These are phyloP conservation scores for Caradrina clavipalpis DNA, from an alignment of 2,888 invertebrate species.

Conservation along the genomic window DNA sequence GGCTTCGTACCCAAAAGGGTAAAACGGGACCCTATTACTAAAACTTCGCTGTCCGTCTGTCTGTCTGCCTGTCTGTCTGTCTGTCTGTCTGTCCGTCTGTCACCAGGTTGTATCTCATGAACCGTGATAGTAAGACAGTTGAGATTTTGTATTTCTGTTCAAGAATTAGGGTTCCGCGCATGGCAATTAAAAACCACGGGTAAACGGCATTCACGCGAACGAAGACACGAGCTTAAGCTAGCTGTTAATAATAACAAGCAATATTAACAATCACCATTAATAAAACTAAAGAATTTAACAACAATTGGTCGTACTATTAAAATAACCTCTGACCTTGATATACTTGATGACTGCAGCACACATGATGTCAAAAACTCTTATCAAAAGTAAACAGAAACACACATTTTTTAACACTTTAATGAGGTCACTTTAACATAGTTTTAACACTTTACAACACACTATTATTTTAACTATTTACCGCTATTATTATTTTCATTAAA, in stretches of 20 bases:
- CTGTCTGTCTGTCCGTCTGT: too few relatives aligned
- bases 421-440: background rate
- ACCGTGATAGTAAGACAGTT: too few relatives aligned
- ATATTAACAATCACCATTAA: background rate
- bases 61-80: too few relatives aligned
- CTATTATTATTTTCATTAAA: background rate
- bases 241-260: background rate
- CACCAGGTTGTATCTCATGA: too few relatives aligned
- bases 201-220: too few relatives aligned
- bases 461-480: background rate
- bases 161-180: too few relatives aligned
- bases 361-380: slow-evolving; percentile 47
- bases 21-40: too few relatives aligned
- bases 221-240: too few relatives aligned
- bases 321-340: slow-evolving; percentile 60
- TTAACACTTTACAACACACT: background rate
- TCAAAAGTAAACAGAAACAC: slow-evolving; percentile 2
- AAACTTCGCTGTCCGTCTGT: too few relatives aligned
- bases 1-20: too few relatives aligned
- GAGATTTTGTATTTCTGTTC: too few relatives aligned
- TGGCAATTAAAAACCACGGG: too few relatives aligned
- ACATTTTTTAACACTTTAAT: background rate
- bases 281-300: background rate
- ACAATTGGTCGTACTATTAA: background rate
- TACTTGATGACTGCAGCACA: slow-evolving; percentile 60